Evolutionary conservation across 2,797 vertebrate species (phyloP).

Genomic region (Centropyge bicolor): DNA sequence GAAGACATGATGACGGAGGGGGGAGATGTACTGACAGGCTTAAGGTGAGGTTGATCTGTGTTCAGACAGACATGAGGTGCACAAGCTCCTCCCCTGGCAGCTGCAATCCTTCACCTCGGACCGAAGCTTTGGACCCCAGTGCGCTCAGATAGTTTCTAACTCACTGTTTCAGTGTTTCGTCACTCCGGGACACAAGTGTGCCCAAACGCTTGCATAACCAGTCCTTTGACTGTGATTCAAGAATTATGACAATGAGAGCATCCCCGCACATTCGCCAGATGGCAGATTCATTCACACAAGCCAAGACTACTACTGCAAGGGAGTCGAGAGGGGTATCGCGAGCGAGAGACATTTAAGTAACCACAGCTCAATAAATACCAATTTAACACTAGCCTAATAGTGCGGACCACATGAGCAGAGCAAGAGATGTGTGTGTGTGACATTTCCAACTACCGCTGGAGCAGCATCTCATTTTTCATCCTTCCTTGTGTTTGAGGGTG

Average conservation of each 20-base stretch:
- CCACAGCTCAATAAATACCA: conserved; percentile 2
- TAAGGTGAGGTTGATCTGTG: conserved; percentile 17
- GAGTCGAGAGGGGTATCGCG: conserved; percentile 11
- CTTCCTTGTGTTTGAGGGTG: background rate
- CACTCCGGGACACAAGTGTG: conserved; percentile 22
- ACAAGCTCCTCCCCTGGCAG: conserved; percentile 29
- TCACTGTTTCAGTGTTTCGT: conserved; percentile 36
- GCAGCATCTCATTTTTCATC: background rate
- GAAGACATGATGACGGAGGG: background rate
- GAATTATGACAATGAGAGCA: conserved; percentile 28
- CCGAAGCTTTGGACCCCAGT: conserved; percentile 21
- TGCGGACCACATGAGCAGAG: background rate
- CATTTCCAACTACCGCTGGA: background rate
- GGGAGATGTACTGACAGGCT: background rate
- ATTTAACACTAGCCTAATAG: background rate
- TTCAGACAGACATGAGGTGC: conserved; percentile 15
- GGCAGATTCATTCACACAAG: conserved; percentile 39
- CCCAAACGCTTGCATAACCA: conserved; percentile 26
- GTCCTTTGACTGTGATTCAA: conserved; percentile 53
- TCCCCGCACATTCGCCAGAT: conserved; percentile 42
- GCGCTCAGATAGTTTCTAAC: conserved; percentile 23
- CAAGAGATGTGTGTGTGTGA: background rate
- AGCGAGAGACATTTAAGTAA: background rate
- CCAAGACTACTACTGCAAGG: conserved; percentile 19
- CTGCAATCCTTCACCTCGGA: conserved; percentile 43